A percentile compares a stretch with the other conserved stretches of the same genome.
phyloP scores from a whole-genome alignment of 1,140 invertebrate species.

The Bombyx mandarina region DNA sequence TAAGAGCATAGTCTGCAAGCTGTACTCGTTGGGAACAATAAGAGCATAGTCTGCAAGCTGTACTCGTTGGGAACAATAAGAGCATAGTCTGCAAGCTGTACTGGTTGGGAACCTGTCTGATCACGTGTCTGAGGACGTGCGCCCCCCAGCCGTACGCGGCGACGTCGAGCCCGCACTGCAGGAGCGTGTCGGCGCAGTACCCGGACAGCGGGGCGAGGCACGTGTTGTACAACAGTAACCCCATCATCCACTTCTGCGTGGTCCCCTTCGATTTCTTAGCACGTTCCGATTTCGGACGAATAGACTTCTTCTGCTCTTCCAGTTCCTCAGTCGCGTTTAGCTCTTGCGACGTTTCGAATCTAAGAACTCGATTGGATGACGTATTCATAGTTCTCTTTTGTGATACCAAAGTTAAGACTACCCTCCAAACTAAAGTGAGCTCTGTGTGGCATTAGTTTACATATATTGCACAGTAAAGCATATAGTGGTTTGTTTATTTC shows the following conservation, averaged over 20 bases:
- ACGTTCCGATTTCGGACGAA: background rate
- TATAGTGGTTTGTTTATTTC: no score
- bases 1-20: no score
- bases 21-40: no score
- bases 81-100: conserved; percentile 48
- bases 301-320: background rate
- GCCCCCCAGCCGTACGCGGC: conserved; percentile 48
- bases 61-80: conserved; percentile 27
- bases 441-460: no score
- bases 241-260: conserved; percentile 53
- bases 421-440: no score
- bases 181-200: conserved; percentile 48
- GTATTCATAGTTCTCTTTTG: background rate
- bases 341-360: conserved; percentile 46
- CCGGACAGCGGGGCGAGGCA: conserved; percentile 52
- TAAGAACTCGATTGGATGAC: conserved; percentile 4
- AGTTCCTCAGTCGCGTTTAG: conserved; percentile 3
- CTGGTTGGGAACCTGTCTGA: conserved; percentile 45
- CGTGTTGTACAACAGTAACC: conserved; percentile 51
- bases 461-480: no score
- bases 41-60: no score
- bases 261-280: background rate
- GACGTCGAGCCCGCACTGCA: conserved; percentile 54
- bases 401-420: background rate
- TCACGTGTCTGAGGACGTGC: conserved; percentile 37